phyloP scores from a whole-genome alignment of 2,113 vertebrate genomes.

The Passer montanus region DNA sequence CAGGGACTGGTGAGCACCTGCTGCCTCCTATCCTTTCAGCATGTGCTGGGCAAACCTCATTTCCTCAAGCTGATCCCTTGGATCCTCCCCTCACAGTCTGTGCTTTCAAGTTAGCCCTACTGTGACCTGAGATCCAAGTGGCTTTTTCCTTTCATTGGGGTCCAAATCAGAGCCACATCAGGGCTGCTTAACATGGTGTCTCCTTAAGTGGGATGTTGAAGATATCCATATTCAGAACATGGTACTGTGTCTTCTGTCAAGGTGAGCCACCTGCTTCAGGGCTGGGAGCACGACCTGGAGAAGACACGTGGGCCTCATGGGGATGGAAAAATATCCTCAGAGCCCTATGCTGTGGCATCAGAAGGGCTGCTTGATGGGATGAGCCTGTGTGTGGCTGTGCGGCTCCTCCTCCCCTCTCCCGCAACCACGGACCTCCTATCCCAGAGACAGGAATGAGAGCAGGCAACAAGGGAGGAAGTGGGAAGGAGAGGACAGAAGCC shows the following conservation, averaged over 20 bases:
- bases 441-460: not conserved
- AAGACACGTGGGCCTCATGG: not conserved
- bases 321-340: not conserved
- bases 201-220: not conserved
- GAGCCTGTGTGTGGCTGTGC: not conserved
- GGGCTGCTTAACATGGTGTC: not conserved
- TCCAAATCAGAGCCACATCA: not conserved
- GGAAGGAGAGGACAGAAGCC: not conserved
- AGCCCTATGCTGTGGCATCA: accelerated
- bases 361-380: not conserved
- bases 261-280: not conserved
- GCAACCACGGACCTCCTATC: accelerated
- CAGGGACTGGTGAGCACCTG: not conserved
- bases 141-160: not conserved
- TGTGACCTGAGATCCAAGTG: not conserved
- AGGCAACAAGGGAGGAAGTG: not conserved
- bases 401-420: not conserved
- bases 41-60: not conserved
- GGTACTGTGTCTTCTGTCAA: not conserved
- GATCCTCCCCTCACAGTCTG: not conserved
- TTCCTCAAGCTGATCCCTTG: not conserved
- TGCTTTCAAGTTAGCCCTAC: not conserved
- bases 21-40: not conserved
- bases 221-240: not conserved
- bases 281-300: not conserved